These are phyloP conservation scores for Chelidonichthys spinosus DNA, from an alignment of 2,797 vertebrate genomes.

Conservation along the genomic window DNA sequence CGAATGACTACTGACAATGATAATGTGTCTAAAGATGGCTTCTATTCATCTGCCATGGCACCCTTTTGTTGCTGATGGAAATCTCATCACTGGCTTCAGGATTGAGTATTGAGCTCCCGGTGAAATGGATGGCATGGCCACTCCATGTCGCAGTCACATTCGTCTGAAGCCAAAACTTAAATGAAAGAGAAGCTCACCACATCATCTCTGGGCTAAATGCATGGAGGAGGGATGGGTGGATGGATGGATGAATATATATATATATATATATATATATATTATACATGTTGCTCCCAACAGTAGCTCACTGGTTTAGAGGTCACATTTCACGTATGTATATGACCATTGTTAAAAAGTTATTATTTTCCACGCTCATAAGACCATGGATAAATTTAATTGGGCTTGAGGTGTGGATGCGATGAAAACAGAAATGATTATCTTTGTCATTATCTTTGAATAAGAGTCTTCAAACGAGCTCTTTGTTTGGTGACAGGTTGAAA, in stretches of 20 bases:
- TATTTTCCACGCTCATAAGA: not conserved
- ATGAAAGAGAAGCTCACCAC: not conserved
- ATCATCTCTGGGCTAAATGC: not conserved
- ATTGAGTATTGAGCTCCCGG: not conserved
- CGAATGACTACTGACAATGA: not conserved
- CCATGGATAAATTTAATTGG: not conserved
- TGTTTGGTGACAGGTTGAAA: conserved; percentile 9
- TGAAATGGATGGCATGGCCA: conserved; percentile 14
- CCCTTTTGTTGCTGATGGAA: conserved; percentile 8
- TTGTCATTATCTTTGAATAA: conserved; percentile 1
- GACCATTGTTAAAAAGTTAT: too few species aligned
- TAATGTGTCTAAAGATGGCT: not conserved
- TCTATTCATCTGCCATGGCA: not conserved
- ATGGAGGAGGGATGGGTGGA: too few species aligned
- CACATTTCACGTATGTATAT: too few species aligned
- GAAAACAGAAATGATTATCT: not conserved
- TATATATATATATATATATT: too few species aligned
- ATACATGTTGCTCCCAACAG: too few species aligned
- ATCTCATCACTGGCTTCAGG: not conserved
- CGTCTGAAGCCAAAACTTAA: not conserved
- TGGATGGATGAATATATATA: too few species aligned
- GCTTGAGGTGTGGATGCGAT: not conserved
- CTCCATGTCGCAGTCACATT: not conserved
- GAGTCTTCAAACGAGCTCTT: not conserved
- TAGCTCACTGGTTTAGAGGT: too few species aligned